These are phyloP conservation scores for Ptilodon capucinus DNA, from an alignment of 2,888 invertebrate species.

Conservation along the genomic window DNA sequence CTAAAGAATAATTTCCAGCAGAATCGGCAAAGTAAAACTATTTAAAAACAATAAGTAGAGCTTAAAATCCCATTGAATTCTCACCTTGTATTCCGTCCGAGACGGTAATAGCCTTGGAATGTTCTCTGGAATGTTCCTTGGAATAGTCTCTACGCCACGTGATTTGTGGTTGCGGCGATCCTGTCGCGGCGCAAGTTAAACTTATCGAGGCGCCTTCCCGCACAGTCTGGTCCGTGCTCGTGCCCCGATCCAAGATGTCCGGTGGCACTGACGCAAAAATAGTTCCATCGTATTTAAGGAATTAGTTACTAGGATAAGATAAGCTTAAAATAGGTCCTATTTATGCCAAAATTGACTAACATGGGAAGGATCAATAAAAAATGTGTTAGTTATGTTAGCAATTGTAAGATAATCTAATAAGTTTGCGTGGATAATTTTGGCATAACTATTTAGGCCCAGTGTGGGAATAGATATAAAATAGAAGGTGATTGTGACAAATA, in stretches of 20 bases:
- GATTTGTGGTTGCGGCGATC: slow-evolving; percentile 94
- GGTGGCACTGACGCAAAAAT: slow-evolving; percentile 86
- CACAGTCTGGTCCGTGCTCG: slow-evolving; percentile 93
- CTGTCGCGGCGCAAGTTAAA: slow-evolving; percentile 92
- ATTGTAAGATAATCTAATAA: too few species aligned
- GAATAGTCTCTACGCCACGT: slow-evolving; percentile 92
- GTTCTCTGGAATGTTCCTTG: slow-evolving; percentile 88
- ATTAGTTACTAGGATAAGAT: not conserved
- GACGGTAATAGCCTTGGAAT: slow-evolving; percentile 87
- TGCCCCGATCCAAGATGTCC: slow-evolving; percentile 92
- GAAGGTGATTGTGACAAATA: too few species aligned
- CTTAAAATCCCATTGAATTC: not conserved
- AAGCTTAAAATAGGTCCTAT: too few species aligned
- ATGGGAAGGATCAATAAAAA: too few species aligned
- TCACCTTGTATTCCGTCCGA: slow-evolving; percentile 87
- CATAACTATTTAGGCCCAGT: too few species aligned
- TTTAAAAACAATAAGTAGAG: not conserved
- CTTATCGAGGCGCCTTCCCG: slow-evolving; percentile 93
- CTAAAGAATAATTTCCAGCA: too few species aligned
- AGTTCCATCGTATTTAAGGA: not conserved
- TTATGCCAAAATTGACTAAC: too few species aligned
- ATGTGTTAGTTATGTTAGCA: too few species aligned
- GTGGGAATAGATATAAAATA: too few species aligned
- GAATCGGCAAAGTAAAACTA: too few species aligned
- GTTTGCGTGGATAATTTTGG: too few species aligned